These are phyloP conservation scores for Chloebia gouldiae DNA, from an alignment of 2,113 vertebrate species.

Conservation along the genomic window DNA sequence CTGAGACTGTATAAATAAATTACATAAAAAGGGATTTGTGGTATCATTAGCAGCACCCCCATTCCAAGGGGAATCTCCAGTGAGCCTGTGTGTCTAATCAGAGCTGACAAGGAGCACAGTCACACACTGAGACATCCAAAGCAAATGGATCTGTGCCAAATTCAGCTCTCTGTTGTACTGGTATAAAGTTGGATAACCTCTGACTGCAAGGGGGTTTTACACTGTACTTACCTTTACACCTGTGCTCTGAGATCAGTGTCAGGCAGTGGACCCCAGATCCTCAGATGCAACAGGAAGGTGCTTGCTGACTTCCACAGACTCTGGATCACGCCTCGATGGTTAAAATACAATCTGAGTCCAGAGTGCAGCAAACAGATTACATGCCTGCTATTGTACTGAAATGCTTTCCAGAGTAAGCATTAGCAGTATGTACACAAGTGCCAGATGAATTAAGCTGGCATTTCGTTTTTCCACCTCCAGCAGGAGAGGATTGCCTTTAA, in stretches of 20 bases:
- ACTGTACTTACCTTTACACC: not conserved
- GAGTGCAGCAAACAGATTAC: constrained; percentile 48
- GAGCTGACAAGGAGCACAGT: constrained; percentile 25
- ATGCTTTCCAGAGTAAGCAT: constrained; percentile 27
- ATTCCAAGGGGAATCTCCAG: constrained; percentile 22
- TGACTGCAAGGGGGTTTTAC: not conserved
- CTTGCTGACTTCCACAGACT: not conserved
- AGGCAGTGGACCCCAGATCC: not conserved
- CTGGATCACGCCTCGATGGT: not conserved
- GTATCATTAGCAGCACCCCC: constrained; percentile 22
- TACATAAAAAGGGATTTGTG: constrained; percentile 7
- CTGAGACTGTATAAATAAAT: constrained; percentile 29
- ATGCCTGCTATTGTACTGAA: constrained; percentile 11
- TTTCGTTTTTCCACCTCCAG: constrained; percentile 32
- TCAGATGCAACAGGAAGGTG: rapidly evolving
- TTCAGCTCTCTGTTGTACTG: not conserved
- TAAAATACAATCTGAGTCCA: constrained; percentile 47
- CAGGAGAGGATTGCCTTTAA: constrained; percentile 14
- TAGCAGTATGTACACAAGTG: constrained; percentile 27
- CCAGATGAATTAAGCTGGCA: constrained; percentile 28
- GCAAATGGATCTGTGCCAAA: not conserved
- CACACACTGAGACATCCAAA: not conserved
- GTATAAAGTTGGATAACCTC: not conserved
- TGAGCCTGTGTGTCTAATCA: constrained; percentile 12
- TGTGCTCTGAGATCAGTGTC: not conserved